Percentiles rank a stretch among this genome's conserved stretches.
These are phyloP conservation scores for Pipistrellus nathusii DNA, from an alignment of 2,797 vertebrate species.

Conservation along the genomic window DNA sequence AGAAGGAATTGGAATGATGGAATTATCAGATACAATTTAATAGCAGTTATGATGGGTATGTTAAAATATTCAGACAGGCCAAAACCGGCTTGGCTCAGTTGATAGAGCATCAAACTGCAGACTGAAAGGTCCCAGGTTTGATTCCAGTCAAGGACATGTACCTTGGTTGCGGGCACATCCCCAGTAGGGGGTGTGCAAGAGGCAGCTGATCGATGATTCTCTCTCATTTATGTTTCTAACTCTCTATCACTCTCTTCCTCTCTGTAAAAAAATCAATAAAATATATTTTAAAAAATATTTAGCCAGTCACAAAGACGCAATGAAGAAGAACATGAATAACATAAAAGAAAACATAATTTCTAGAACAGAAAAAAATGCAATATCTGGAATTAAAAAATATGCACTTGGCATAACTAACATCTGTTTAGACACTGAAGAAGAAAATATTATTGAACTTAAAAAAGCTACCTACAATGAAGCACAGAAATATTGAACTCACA, in stretches of 20 bases:
- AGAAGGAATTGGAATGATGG: not conserved
- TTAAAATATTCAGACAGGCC: not conserved
- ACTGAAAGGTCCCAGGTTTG: too few species aligned
- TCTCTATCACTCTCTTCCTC: too few species aligned
- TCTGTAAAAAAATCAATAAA: not conserved
- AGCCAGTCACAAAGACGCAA: not conserved
- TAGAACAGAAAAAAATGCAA: not conserved
- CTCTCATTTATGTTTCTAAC: too few species aligned
- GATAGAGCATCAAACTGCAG: too few species aligned
- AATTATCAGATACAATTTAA: not conserved
- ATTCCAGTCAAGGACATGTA: too few species aligned
- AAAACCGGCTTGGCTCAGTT: too few species aligned
- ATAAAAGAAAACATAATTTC: not conserved
- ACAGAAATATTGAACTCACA: not conserved
- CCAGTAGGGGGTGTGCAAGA: too few species aligned
- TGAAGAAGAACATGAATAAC: not conserved
- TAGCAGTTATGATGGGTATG: not conserved
- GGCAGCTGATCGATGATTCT: too few species aligned
- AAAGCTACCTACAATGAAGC: not conserved
- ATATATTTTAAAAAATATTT: not conserved
- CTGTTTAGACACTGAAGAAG: not conserved
- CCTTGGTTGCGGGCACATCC: too few species aligned
- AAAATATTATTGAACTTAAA: not conserved
- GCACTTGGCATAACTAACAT: not conserved
- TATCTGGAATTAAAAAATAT: not conserved